A percentile compares a stretch with the other conserved stretches of the same genome.
Conservation (phyloP, 2,797 vertebrate species). For the Darevskia mixta region DNA sequence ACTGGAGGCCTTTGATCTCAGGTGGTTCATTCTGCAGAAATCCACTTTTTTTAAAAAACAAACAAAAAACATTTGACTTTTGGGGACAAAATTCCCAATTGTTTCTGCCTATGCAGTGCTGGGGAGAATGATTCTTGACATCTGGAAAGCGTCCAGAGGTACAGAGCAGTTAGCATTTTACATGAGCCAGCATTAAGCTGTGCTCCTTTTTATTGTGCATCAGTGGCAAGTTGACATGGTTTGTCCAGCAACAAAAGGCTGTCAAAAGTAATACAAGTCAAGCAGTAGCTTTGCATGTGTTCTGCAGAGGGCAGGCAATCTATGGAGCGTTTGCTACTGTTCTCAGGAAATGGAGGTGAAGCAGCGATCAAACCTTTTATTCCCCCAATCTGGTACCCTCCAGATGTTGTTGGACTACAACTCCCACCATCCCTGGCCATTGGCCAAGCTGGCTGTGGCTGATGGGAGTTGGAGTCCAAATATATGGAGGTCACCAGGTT, state of each 20-base stretch:
- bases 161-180: conserved; percentile 33
- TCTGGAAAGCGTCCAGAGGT: conserved; percentile 37
- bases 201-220: conserved; percentile 31
- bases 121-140: conserved; percentile 18
- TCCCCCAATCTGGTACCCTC: neutral
- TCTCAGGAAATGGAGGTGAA: conserved; percentile 7
- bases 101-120: conserved; percentile 44
- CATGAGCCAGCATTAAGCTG: conserved; percentile 34
- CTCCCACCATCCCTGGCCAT: neutral
- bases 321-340: neutral
- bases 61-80: conserved; percentile 28
- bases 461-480: neutral
- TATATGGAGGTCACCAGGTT: no score
- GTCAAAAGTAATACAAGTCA: neutral
- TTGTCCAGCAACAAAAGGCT: conserved; percentile 28
- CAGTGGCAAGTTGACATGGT: conserved; percentile 1
- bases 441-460: neutral
- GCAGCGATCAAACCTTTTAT: neutral
- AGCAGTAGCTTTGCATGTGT: neutral
- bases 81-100: conserved; percentile 32
- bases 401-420: neutral
- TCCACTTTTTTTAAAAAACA: neutral
- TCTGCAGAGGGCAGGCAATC: neutral
- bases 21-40: conserved; percentile 34
- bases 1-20: conserved; percentile 31